Evolutionary conservation across 2,797 vertebrate species (phyloP), one percentile per base, ranked within the genome.

Genomic region (Octomys mimax): DNA sequence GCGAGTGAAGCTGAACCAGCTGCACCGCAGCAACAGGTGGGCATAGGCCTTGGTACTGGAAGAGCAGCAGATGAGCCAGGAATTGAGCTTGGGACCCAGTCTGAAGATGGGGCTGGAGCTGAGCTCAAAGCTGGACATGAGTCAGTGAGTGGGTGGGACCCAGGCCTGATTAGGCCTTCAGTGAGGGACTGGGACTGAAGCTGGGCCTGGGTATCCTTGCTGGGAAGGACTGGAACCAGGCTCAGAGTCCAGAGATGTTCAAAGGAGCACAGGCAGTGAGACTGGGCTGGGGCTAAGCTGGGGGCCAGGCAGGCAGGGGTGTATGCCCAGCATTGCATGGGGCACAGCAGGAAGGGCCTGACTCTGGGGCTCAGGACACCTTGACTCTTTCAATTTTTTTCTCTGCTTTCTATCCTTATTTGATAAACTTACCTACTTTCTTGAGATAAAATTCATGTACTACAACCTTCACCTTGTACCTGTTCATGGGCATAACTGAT

Each of bases 11-110:
- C 99, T 99, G 97, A 98, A 98, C 77, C 99, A 98, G 96, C 99
- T 99, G 26, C 98, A 98, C 77, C 99, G 98, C 8, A 49, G 98
- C 92, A 99, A 99, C 99, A 99, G 99, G 99, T 99, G 97, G 92
- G 98, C 54, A 0, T 31, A 64, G 66, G 80, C 11, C 31, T 19
- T 21, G 68, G 0, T 0, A 14, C 49, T 4, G 0, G 8, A 73
- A 86, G 22, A 10, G 5, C 59, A 4, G 75, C 0, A 6, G 16
- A 13, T 8, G 36, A 62, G 75, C 26, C 26, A 18, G 28, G 73
- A 49, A 24, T 78, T 13, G 4, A 52, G 46, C 3, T 19, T 24
- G 36, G 46, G 49, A 33, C 28, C 28, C 42, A 52, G 75, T 26
- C 46, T 4, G 5, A 19, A 52, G 22, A 24, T 14, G 71, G 26